Evolutionary conservation across 2,113 vertebrate species (phyloP), one percentile per base, ranked within the genome.

Genomic region (Thymallus thymallus): DNA sequence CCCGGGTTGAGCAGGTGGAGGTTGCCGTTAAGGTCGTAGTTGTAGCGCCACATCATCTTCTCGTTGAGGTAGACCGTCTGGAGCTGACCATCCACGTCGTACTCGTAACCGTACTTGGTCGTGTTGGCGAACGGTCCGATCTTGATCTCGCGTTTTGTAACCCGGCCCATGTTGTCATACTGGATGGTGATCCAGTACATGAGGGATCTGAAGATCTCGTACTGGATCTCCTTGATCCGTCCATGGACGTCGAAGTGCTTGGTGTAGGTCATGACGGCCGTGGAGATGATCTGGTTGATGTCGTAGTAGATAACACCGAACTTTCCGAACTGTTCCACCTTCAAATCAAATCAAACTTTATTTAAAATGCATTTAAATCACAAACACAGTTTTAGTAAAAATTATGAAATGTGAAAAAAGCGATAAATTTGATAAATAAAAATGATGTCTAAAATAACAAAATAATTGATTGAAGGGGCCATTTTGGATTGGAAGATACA

Each of bases 171-270:
- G 85, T 95, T 98, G 86, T 99, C 98, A 0, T 99, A 99, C 71
- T 99, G 97, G 81, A 99, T 95, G 81, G 97, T 99, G 89, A 99
- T 98, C 96, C 98, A 99, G 89, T 98, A 99, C 96, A 99, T 99
- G 73, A 98, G 92, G 0, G 98, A 99, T 51, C 98, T 91, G 88
- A 98, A 98, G 81, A 99, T 98, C 88, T 99, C 97, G 29, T 98
- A 99, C 67, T 99, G 97, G 75, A 99, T 98, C 85, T 99, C 98
- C 82, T 98, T 99, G 86, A 99, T 99, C 82, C 98, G 95, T 0
- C 97, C 97, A 0, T 99, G 96, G 5, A 95, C 94, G 29, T 99
- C 98, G 0, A 99, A 99, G 82, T 99, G 98, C 85, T 99, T 99
- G 10, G 98, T 99, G 82, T 99, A 99, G 0, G 98, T 99, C 98